Evolutionary conservation across 2,113 vertebrate species (phyloP).

Genomic region (Sphyrna mokarran): DNA sequence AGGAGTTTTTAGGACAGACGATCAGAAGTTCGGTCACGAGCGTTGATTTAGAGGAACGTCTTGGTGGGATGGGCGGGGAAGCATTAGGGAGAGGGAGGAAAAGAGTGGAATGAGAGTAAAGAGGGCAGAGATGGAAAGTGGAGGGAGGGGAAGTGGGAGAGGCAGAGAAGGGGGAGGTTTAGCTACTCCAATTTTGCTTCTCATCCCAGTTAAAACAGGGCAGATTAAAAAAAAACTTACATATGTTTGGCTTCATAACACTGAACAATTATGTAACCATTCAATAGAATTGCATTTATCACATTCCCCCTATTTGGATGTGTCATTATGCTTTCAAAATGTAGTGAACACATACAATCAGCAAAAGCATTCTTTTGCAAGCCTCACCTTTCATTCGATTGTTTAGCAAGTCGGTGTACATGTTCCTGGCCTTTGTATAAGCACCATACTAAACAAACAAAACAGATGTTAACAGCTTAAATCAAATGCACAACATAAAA

Average conservation of each 20-base stretch:
- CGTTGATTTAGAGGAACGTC: no score
- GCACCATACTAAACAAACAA: slow-evolving; percentile 62
- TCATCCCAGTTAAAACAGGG: background rate
- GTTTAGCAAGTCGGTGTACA: slow-evolving; percentile 75
- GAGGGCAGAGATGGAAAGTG: no score
- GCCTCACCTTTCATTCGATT: slow-evolving; percentile 71
- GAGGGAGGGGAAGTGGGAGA: no score
- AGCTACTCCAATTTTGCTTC: background rate
- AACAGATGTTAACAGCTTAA: background rate
- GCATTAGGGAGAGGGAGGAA: no score
- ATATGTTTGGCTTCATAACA: background rate
- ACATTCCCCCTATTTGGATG: background rate
- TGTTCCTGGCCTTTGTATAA: slow-evolving; percentile 61
- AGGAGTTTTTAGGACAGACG: no score
- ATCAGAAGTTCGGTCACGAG: no score
- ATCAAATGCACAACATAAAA: background rate
- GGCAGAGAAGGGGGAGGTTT: no score
- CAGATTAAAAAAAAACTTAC: background rate
- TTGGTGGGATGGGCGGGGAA: no score
- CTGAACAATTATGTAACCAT: background rate
- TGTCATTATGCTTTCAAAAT: background rate
- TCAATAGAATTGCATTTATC: background rate
- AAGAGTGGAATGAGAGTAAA: no score
- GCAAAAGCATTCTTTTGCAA: background rate
- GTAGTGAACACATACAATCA: background rate